phyloP scores from a whole-genome alignment of 2,113 vertebrate genomes.

The Solea solea region DNA sequence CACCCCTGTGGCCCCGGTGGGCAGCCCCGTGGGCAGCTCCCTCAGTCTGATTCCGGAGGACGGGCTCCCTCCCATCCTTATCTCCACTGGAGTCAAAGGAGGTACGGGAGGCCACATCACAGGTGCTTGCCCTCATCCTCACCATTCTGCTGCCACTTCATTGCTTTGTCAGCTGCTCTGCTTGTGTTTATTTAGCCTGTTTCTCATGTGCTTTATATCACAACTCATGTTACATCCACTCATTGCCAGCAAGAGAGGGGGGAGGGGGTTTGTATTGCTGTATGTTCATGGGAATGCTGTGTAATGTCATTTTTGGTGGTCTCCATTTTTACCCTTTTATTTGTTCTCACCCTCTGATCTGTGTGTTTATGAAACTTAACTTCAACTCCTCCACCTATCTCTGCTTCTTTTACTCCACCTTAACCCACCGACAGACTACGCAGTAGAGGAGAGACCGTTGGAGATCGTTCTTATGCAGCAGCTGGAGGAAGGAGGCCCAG shows the following conservation, averaged over 20 bases:
- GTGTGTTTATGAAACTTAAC: not conserved
- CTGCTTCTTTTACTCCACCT: constrained; percentile 1
- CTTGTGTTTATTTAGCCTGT: constrained; percentile 33
- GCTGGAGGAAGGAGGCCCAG: constrained; percentile 92
- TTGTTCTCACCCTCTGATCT: constrained; percentile 13
- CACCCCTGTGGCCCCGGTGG: constrained; percentile 83
- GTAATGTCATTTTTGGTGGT: not conserved
- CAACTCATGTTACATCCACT: constrained; percentile 44
- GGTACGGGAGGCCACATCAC: constrained; percentile 88
- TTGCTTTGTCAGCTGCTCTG: constrained; percentile 46
- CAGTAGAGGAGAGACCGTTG: constrained; percentile 95
- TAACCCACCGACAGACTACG: constrained; percentile 85
- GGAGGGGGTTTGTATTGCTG: not conserved
- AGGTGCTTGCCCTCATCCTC: constrained; percentile 84
- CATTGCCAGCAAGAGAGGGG: constrained; percentile 21
- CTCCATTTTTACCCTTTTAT: constrained; percentile 1
- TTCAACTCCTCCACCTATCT: constrained; percentile 6
- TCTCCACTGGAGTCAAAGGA: constrained; percentile 99
- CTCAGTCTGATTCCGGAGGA: constrained; percentile 98
- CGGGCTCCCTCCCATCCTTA: constrained; percentile 98
- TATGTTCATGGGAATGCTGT: not conserved
- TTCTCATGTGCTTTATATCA: constrained; percentile 45
- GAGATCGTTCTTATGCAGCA: constrained; percentile 97
- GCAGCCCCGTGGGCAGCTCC: constrained; percentile 94
- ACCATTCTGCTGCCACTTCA: constrained; percentile 70